Evolutionary conservation across 1,140 invertebrate genomes (phyloP), one percentile per base, ranked within the genome.

Genomic region (Vanessa atalanta): DNA sequence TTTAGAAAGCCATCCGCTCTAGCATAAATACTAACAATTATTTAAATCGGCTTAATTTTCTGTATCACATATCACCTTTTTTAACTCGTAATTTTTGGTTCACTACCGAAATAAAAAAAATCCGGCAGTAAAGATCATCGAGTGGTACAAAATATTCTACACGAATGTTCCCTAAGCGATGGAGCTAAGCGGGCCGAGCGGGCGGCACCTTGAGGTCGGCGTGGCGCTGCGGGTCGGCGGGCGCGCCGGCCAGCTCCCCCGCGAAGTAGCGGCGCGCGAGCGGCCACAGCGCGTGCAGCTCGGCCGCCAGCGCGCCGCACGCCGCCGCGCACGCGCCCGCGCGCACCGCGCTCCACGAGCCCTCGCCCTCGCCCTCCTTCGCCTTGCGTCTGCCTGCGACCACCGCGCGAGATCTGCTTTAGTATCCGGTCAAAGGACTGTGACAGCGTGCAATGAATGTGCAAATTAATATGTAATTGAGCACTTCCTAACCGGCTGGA

Each of bases 211-310:
- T 91, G 26, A 91, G 82, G 1, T 86, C 76, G 2, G 71, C 70
- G 50, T 88, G 87, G 1, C 85, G 69, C 65, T 82, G 70, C 7
- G 86, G 79, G 31, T 76, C 72, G 23, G 73, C 14, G 26, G 87
- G 87, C 55, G 73, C 55, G n/a, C 88, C 88, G 65, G 83, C 88
- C n/a, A 91, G 85, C 69, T 92, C 90, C 3, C 85, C 86, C 12
- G 88, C 88, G 83, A 89, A 91, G 83, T 92, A 91, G 1, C 87
- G 77, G 7, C 87, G 65, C 9, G 88, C 90, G 2, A 90, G 83
- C 72, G 88, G 85, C 90, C 88, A 90, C 79, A 92, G 85, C 73
- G 88, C 88, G 79, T 83, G 77, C 75, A 92, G 82, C 79, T 91
- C 85, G n/a, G 79, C 57, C 31, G 87, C 76, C 31, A 91, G 84